Percentiles rank a stretch among this genome's conserved stretches.
Evolutionary conservation across 2,113 vertebrate genomes (phyloP).

Genomic region (Podiceps cristatus): DNA sequence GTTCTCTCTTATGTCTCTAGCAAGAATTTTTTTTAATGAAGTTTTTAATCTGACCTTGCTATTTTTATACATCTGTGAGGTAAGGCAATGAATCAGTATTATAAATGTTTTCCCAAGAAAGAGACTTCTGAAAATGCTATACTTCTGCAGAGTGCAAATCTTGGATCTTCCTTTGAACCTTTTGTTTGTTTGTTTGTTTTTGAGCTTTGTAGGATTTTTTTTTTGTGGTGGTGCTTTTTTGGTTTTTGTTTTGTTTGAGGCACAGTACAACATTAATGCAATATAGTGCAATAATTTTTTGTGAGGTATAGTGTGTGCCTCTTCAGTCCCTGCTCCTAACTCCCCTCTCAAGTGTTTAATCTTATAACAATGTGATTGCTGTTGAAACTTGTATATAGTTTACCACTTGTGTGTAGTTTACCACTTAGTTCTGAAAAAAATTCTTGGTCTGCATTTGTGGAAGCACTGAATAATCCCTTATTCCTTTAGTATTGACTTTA

Average conservation of each 20-base stretch:
- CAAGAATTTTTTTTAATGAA: neutral
- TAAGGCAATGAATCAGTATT: neutral
- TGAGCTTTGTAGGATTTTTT: neutral
- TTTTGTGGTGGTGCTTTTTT: too few species aligned
- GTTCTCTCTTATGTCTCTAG: neutral
- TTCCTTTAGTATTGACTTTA: neutral
- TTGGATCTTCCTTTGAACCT: neutral
- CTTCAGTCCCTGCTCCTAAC: neutral
- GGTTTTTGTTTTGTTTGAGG: too few species aligned
- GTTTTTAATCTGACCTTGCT: neutral
- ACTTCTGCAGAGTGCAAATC: neutral
- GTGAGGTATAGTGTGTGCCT: neutral
- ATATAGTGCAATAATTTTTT: neutral
- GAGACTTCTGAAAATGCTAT: neutral
- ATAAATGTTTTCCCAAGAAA: neutral
- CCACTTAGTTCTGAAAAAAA: conserved; percentile 8
- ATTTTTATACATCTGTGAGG: neutral
- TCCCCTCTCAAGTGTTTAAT: conserved; percentile 18
- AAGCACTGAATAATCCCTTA: conserved; percentile 22
- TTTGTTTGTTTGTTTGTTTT: neutral
- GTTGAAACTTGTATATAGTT: conserved; percentile 5
- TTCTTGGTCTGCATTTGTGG: conserved; percentile 45
- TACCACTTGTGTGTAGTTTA: neutral
- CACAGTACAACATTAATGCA: too few species aligned
- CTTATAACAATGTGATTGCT: neutral